Evolutionary conservation across 2,113 vertebrate genomes (phyloP).

Genomic region (Melanerpes formicivorus): DNA sequence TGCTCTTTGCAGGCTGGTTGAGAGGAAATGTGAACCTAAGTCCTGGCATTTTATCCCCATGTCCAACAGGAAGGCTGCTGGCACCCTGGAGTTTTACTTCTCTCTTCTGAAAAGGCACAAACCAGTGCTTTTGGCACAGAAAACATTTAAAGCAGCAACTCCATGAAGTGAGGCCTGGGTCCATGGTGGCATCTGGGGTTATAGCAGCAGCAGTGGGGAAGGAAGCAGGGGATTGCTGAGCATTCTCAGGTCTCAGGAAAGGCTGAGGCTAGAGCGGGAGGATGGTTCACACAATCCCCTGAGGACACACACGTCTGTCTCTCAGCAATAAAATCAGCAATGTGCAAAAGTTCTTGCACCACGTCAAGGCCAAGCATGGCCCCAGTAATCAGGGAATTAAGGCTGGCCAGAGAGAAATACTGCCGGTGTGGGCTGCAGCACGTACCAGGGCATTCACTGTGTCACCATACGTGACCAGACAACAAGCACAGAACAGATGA

Average conservation of each 20-base stretch:
- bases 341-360: neutral
- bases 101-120: neutral
- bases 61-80: neutral
- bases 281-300: conserved; percentile 31
- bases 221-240: neutral
- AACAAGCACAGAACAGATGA: neutral
- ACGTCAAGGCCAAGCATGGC: fast-evolving
- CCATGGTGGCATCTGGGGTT: neutral
- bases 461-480: neutral
- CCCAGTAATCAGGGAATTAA: neutral
- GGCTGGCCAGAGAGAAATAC: neutral
- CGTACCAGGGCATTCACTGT: neutral
- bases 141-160: neutral
- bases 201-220: neutral
- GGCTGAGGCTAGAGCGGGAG: neutral
- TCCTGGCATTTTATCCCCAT: neutral
- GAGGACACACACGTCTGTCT: neutral
- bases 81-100: neutral
- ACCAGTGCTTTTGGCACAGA: neutral
- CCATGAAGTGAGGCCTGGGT: neutral
- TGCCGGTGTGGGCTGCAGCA: neutral
- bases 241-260: conserved; percentile 1
- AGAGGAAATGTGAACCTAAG: neutral
- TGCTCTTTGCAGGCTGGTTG: neutral
- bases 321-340: neutral